Evolutionary conservation across 92 coral and sea anemone genomes (phyloP).

Genomic region (Desmophyllum pertusum): DNA sequence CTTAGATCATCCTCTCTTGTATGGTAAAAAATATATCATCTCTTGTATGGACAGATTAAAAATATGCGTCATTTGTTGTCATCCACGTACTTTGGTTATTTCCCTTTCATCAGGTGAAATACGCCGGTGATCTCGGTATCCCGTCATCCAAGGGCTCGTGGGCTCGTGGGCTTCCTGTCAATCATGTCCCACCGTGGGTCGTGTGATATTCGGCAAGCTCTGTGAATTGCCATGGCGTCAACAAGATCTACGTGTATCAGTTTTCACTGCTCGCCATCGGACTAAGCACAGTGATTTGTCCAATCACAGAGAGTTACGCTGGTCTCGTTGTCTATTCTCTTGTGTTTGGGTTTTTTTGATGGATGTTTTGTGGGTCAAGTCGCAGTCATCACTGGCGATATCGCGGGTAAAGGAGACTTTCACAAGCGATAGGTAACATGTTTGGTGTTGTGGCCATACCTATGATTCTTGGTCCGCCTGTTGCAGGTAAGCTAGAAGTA

Average conservation of each 20-base stretch:
- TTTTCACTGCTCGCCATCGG: slow-evolving; percentile 79
- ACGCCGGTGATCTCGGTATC: slow-evolving; percentile 74
- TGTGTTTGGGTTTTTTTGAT: slow-evolving; percentile 88
- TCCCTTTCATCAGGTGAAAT: slow-evolving; percentile 71
- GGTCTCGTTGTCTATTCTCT: slow-evolving; percentile 73
- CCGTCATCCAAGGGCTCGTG: slow-evolving; percentile 81
- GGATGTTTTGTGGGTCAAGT: slow-evolving; percentile 96
- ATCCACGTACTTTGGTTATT: no score
- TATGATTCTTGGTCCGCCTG: slow-evolving; percentile 91
- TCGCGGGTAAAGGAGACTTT: slow-evolving; percentile 80
- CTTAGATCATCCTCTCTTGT: no score
- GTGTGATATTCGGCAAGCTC: slow-evolving; percentile 86
- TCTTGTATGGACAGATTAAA: no score
- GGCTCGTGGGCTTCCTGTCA: slow-evolving; percentile 86
- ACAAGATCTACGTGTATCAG: slow-evolving; percentile 73
- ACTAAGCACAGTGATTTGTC: slow-evolving; percentile 72
- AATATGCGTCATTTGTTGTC: no score
- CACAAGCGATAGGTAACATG: slow-evolving; percentile 88
- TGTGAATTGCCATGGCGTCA: slow-evolving; percentile 74
- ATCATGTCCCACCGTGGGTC: slow-evolving; percentile 84
- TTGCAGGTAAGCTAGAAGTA: slow-evolving; percentile 98
- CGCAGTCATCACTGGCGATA: slow-evolving; percentile 82
- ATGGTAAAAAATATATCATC: no score
- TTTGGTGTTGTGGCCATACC: slow-evolving; percentile 89
- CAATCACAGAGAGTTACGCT: slow-evolving; percentile 69